These are phyloP conservation scores for Nettapus auritus DNA, from an alignment of 2,113 vertebrate genomes.

Conservation along the genomic window DNA sequence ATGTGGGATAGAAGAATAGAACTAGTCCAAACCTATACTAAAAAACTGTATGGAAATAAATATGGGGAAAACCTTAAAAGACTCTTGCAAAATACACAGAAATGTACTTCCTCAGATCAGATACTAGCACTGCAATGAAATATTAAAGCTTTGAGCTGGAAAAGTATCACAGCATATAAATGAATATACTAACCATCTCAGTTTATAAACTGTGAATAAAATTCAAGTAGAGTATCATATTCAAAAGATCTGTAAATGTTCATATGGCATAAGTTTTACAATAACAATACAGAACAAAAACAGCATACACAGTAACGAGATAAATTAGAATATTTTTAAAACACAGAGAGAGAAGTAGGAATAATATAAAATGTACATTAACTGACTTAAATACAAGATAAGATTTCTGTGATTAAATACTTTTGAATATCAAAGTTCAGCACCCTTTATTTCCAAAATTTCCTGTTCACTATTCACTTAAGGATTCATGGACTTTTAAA, in stretches of 20 bases:
- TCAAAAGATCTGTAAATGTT: background rate
- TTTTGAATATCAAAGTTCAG: background rate
- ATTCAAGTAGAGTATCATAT: constrained; percentile 7
- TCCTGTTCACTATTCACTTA: background rate
- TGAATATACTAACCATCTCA: background rate
- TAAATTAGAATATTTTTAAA: background rate
- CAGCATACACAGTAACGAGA: background rate
- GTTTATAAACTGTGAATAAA: constrained; percentile 26
- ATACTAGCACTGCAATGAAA: background rate
- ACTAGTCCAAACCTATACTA: background rate
- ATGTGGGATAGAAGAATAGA: background rate
- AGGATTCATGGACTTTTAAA: background rate
- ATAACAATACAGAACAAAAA: background rate
- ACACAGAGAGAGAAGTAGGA: background rate
- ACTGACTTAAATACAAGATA: background rate
- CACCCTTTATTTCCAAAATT: background rate
- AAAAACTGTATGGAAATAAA: background rate
- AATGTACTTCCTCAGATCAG: constrained; percentile 17
- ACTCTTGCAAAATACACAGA: constrained; percentile 18
- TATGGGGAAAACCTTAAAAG: background rate
- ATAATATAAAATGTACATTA: background rate
- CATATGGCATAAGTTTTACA: background rate
- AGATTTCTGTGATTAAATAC: background rate
- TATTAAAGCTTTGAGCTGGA: constrained; percentile 31
- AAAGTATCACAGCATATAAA: constrained; percentile 3